phyloP scores from a whole-genome alignment of 2,888 invertebrate species.

The Oscheius sp. region DNA sequence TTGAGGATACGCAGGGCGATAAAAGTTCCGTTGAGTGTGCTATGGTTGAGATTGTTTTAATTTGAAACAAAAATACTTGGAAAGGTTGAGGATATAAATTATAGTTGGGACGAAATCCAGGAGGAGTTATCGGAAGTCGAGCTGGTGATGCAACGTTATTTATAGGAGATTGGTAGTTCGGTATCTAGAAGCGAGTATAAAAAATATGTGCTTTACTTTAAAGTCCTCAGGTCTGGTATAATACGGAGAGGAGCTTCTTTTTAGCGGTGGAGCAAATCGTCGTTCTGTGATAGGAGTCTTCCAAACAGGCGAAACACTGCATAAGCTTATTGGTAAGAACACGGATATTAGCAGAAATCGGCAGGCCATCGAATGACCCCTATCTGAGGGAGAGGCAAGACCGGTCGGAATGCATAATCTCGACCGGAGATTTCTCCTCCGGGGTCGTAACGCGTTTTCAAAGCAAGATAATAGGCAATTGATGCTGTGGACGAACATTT shows the following conservation, averaged over 20 bases:
- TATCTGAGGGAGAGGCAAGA: slow-evolving; percentile 2
- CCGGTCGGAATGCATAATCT: too few relatives aligned
- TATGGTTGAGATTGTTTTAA: neutral
- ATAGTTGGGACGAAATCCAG: slow-evolving; percentile 3
- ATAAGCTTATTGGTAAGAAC: neutral
- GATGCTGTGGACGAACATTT: too few relatives aligned
- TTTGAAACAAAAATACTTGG: neutral
- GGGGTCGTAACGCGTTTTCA: too few relatives aligned
- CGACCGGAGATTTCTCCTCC: too few relatives aligned
- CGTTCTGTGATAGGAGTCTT: slow-evolving; percentile 41
- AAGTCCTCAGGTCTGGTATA: slow-evolving; percentile 22
- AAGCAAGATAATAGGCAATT: too few relatives aligned
- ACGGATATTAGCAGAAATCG: neutral
- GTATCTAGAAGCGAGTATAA: neutral
- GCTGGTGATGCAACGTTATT: neutral
- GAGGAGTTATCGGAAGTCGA: neutral
- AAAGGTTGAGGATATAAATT: neutral
- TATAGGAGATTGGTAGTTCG: slow-evolving; percentile 1
- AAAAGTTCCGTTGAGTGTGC: neutral
- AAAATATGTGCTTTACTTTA: neutral
- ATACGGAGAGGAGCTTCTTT: slow-evolving; percentile 16
- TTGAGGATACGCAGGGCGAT: slow-evolving; percentile 5
- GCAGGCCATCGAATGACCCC: slow-evolving; percentile 15
- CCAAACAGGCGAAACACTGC: slow-evolving; percentile 44
- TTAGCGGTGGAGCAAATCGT: slow-evolving; percentile 31